Evolutionary conservation across 2,797 vertebrate species (phyloP).

Genomic region (Cercopithecus hamlyni): DNA sequence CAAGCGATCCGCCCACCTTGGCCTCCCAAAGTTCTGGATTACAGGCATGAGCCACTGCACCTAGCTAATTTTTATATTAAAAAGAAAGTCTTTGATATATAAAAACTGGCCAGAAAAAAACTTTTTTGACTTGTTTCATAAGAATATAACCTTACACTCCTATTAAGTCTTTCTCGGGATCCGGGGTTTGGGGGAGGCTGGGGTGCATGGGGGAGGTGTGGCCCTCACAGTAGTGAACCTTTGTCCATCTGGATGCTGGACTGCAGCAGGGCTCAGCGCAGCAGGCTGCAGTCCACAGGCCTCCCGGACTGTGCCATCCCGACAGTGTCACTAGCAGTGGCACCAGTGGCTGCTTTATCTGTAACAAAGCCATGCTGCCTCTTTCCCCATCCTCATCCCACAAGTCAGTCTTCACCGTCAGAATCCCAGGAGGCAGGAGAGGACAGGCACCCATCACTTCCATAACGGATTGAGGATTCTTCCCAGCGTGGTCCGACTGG

Average conservation of each 20-base stretch:
- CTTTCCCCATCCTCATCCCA: constrained; percentile 65
- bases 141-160: not conserved
- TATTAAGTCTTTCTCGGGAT: constrained; percentile 12
- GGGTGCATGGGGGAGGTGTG: not conserved
- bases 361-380: constrained; percentile 64
- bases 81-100: constrained; percentile 74
- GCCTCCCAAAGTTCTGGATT: not conserved
- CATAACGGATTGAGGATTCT: constrained; percentile 89
- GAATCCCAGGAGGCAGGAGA: not conserved
- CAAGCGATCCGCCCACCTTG: not conserved
- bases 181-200: constrained; percentile 17
- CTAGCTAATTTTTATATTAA: constrained; percentile 62
- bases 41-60: not conserved
- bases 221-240: constrained; percentile 60
- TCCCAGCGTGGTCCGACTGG: constrained; percentile 79
- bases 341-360: constrained; percentile 43
- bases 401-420: not conserved
- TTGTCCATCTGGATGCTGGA: constrained; percentile 62
- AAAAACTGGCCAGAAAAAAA: constrained; percentile 83
- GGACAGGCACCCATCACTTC: constrained; percentile 85
- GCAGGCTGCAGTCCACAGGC: constrained; percentile 30
- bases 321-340: not conserved
- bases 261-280: constrained; percentile 60
- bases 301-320: not conserved
- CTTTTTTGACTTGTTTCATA: constrained; percentile 46